Evolutionary conservation across 2,113 vertebrate species (phyloP).

Genomic region (Sapajus apella): DNA sequence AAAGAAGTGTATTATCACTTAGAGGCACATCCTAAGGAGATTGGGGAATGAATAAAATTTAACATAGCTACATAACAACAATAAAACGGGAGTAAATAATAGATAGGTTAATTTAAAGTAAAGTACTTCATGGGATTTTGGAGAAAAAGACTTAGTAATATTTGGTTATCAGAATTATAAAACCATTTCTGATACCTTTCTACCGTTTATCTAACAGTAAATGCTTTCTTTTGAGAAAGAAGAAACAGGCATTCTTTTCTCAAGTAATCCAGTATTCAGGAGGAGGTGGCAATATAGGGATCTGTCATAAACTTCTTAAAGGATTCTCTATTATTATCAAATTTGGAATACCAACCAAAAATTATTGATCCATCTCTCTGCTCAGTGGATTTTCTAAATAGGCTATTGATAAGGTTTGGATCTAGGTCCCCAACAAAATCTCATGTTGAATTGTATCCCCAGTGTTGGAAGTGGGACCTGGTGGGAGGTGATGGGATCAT

Average conservation of each 20-base stretch:
- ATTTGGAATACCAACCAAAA: slow-evolving; percentile 13
- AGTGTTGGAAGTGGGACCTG: too few species aligned
- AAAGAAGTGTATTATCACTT: not conserved
- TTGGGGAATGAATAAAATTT: slow-evolving; percentile 4
- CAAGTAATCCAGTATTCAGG: not conserved
- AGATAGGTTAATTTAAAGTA: slow-evolving; percentile 9
- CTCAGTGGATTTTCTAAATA: not conserved
- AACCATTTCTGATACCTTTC: not conserved
- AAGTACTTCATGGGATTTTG: not conserved
- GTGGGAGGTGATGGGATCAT: too few species aligned
- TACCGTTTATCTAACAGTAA: slow-evolving; percentile 20
- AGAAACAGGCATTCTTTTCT: not conserved
- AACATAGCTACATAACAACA: not conserved
- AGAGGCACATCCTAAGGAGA: not conserved
- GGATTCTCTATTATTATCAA: not conserved
- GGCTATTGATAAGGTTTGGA: too few species aligned
- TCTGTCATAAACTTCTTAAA: not conserved
- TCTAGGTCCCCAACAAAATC: too few species aligned
- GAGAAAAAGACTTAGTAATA: not conserved
- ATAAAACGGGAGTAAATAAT: slow-evolving; percentile 24
- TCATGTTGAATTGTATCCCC: too few species aligned
- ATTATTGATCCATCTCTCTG: not conserved
- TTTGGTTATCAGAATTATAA: slow-evolving; percentile 23
- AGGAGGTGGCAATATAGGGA: not conserved
- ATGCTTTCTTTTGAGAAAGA: not conserved